Percentiles rank a stretch among this genome's conserved stretches.
Conservation (phyloP, 2,888 invertebrate species). For the Nomada fucata region DNA sequence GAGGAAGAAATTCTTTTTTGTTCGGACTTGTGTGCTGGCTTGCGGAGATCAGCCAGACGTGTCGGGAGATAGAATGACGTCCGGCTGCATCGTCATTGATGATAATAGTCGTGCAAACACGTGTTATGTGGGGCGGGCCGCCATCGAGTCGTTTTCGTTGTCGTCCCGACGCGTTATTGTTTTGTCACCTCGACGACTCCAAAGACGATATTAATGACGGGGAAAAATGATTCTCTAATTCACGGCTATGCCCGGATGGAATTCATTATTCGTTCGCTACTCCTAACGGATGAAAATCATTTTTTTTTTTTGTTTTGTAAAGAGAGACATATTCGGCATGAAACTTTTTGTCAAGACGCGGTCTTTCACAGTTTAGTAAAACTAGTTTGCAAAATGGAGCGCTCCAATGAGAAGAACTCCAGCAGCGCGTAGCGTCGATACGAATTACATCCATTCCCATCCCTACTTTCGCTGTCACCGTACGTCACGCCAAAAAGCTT, state of each 20-base stretch:
- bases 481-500: background rate
- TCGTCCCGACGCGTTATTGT: conserved; percentile 67
- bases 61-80: conserved; percentile 75
- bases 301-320: too few relatives aligned
- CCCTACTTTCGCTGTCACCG: background rate
- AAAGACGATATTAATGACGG: conserved; percentile 9
- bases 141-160: conserved; percentile 60
- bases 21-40: conserved; percentile 27
- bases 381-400: too few relatives aligned
- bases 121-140: conserved; percentile 33
- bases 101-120: conserved; percentile 70
- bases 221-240: conserved; percentile 39
- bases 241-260: conserved; percentile 11
- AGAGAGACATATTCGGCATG: too few relatives aligned
- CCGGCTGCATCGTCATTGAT: conserved; percentile 78
- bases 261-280: conserved; percentile 43
- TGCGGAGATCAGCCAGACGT: conserved; percentile 59
- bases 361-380: too few relatives aligned
- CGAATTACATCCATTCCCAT: background rate
- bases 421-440: background rate
- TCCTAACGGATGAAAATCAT: conserved; percentile 44
- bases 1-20: conserved; percentile 41
- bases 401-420: background rate
- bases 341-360: too few relatives aligned
- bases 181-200: conserved; percentile 44